Conservation (phyloP, 1,140 invertebrate genomes). For the Venturia canescens region DNA sequence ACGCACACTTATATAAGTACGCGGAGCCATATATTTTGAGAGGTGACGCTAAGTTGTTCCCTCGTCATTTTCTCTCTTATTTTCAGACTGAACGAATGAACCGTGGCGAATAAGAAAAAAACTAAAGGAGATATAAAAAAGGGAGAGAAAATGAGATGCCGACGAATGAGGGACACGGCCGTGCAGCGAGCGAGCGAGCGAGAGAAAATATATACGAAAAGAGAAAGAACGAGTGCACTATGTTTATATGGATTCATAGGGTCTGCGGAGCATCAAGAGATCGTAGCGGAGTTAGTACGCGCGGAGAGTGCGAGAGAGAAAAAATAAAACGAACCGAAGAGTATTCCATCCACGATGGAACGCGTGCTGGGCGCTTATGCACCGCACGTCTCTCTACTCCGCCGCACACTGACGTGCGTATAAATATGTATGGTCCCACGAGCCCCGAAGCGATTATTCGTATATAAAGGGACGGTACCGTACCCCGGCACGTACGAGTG, state of each 20-base stretch:
- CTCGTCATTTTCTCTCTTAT: neutral
- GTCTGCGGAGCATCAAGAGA: neutral
- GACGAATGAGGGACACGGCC: too few relatives aligned
- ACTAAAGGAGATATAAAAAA: too few relatives aligned
- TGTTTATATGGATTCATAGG: neutral
- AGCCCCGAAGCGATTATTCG: constrained; percentile 35
- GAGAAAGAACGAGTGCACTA: neutral
- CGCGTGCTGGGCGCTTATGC: constrained; percentile 53
- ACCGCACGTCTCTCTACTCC: constrained; percentile 51
- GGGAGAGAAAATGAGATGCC: too few relatives aligned
- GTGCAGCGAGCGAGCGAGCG: neutral
- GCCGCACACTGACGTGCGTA: constrained; percentile 43
- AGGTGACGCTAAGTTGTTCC: constrained; percentile 29
- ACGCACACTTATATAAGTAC: neutral
- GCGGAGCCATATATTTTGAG: constrained; percentile 3
- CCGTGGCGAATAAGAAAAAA: neutral
- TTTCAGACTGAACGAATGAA: neutral
- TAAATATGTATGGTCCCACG: constrained; percentile 57
- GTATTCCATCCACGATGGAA: constrained; percentile 52
- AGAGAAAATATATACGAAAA: neutral
- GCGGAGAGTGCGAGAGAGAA: constrained; percentile 2
- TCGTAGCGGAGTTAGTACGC: neutral
- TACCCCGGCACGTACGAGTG: constrained; percentile 51
- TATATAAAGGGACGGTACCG: constrained; percentile 43
- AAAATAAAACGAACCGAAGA: neutral